Conservation (phyloP, 1,140 invertebrate genomes). For the Mizuhopecten yessoensis region DNA sequence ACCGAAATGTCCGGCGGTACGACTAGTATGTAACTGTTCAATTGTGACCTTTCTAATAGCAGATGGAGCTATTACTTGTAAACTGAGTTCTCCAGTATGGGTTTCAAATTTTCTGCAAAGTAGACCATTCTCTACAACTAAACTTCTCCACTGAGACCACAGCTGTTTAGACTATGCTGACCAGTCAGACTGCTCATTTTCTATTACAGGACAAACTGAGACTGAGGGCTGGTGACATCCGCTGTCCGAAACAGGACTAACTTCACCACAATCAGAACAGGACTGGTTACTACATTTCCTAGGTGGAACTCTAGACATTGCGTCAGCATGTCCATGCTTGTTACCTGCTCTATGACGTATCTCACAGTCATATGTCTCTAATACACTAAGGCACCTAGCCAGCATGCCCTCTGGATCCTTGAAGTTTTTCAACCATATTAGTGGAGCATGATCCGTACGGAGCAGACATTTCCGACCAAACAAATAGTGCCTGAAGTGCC, state of each 20-base stretch:
- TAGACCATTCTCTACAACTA: not conserved
- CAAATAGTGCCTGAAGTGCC: conserved; percentile 65
- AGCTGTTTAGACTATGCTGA: too few species aligned
- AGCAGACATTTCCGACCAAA: conserved; percentile 62
- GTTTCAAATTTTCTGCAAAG: not conserved
- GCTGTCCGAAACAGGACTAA: too few species aligned
- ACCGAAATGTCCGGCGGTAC: conserved; percentile 56
- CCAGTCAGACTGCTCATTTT: too few species aligned
- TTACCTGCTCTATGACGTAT: conserved; percentile 66
- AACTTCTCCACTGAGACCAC: not conserved
- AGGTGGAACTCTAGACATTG: conserved; percentile 57
- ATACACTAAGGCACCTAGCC: not conserved
- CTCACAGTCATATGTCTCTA: conserved; percentile 69
- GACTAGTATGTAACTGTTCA: conserved; percentile 43
- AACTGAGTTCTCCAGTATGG: not conserved
- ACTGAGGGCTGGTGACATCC: too few species aligned
- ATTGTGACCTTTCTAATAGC: conserved; percentile 48
- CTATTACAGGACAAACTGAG: too few species aligned
- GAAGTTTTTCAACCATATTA: too few species aligned
- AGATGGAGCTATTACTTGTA: conserved; percentile 43
- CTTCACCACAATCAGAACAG: not conserved
- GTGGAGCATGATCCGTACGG: conserved; percentile 66
- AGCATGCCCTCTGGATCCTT: conserved; percentile 40
- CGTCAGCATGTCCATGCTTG: conserved; percentile 71
- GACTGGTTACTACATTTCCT: conserved; percentile 46